Evolutionary conservation across 2,113 vertebrate genomes (phyloP).

Genomic region (Cepphus grylle): DNA sequence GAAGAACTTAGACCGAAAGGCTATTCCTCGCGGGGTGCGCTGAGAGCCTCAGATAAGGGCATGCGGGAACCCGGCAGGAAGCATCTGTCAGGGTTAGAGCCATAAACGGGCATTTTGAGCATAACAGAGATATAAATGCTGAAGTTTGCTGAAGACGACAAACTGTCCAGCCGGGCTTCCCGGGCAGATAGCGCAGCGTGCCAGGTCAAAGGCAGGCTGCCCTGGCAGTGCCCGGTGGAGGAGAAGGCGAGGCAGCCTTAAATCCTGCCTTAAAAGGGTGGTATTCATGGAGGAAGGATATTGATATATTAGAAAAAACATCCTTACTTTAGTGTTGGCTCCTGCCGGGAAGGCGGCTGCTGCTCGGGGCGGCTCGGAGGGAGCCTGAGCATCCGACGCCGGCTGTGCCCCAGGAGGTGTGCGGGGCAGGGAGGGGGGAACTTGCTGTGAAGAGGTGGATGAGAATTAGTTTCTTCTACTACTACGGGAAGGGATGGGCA

Average conservation of each 20-base stretch:
- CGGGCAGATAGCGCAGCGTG: background rate
- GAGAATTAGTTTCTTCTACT: background rate
- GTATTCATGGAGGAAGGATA: background rate
- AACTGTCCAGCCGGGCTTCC: background rate
- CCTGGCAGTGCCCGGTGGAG: fast-evolving
- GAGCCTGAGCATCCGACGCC: background rate
- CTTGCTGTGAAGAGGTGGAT: background rate
- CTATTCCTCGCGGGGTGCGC: background rate
- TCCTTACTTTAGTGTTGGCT: background rate
- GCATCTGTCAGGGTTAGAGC: background rate
- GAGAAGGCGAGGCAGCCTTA: background rate
- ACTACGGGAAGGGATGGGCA: background rate
- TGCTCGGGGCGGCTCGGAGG: fast-evolving
- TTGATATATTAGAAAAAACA: background rate
- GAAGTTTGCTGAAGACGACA: background rate
- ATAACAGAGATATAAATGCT: background rate
- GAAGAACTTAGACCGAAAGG: fast-evolving
- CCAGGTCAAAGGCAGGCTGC: background rate
- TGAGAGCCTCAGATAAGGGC: slow-evolving; percentile 16
- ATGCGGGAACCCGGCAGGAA: slow-evolving; percentile 12
- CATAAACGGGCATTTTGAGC: background rate
- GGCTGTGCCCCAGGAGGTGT: background rate
- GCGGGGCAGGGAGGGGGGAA: background rate
- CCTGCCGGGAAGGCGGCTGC: background rate
- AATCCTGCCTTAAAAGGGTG: slow-evolving; percentile 18